These are phyloP conservation scores for Brachyptera risi DNA, from an alignment of 2,888 invertebrate genomes.

Conservation along the genomic window DNA sequence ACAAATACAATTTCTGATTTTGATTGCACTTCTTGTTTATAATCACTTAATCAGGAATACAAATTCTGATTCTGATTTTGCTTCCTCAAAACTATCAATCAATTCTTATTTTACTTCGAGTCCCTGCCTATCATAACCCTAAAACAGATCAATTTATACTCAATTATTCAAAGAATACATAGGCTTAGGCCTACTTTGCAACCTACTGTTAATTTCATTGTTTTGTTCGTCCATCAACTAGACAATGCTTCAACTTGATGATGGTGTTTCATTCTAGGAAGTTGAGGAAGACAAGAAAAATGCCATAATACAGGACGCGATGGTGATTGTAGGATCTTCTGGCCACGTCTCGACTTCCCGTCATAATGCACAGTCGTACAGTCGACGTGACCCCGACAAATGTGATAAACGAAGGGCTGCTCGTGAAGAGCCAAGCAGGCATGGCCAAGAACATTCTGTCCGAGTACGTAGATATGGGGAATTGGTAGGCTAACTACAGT, in stretches of 20 bases:
- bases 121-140: too few relatives aligned
- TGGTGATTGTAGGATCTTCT: conserved; percentile 44
- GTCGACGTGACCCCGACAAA: background rate
- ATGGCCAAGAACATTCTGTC: background rate
- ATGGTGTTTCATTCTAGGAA: conserved; percentile 36
- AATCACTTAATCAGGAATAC: too few relatives aligned
- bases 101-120: too few relatives aligned
- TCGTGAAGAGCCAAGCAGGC: background rate
- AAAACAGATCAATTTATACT: background rate
- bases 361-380: background rate
- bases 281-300: conserved; percentile 47
- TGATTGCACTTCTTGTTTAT: too few relatives aligned
- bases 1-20: too few relatives aligned
- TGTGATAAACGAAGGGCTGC: background rate
- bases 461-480: too few relatives aligned
- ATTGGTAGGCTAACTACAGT: too few relatives aligned
- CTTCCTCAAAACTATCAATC: too few relatives aligned
- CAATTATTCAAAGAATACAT: background rate
- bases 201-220: background rate
- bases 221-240: too few relatives aligned
- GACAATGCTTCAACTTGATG: too few relatives aligned
- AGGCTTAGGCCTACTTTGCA: background rate
- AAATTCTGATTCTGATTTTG: too few relatives aligned
- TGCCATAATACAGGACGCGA: conserved; percentile 45
- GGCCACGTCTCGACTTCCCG: conserved; percentile 45